Percentiles rank a stretch among this genome's conserved stretches.
Evolutionary conservation across 1,140 invertebrate genomes (phyloP).

Genomic region (Drosophila azteca): DNA sequence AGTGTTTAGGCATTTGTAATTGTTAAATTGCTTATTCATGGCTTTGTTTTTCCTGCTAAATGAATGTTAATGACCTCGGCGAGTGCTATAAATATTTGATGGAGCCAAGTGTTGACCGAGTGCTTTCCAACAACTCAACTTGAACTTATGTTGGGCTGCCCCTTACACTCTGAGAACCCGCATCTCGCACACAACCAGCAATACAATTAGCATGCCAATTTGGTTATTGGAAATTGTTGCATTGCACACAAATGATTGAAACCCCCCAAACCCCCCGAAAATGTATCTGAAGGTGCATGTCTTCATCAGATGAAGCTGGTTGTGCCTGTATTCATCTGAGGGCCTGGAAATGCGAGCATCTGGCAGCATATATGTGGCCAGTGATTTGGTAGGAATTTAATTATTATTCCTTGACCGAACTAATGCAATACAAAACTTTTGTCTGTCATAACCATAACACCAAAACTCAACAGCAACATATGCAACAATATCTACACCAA

Average conservation of each 20-base stretch:
- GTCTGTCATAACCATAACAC: slow-evolving; percentile 30
- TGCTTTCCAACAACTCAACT: slow-evolving; percentile 20
- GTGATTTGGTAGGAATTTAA: slow-evolving; percentile 33
- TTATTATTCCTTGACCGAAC: slow-evolving; percentile 53
- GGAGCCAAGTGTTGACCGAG: slow-evolving; percentile 9
- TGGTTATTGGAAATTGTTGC: too few species aligned
- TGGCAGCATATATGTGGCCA: slow-evolving; percentile 1
- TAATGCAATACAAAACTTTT: slow-evolving; percentile 59
- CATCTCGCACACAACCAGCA: too few species aligned
- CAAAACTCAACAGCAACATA: slow-evolving; percentile 19
- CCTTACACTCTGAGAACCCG: too few species aligned
- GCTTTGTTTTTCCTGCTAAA: slow-evolving; percentile 25
- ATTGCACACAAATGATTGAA: not conserved
- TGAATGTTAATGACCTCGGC: slow-evolving; percentile 55
- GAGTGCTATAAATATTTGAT: slow-evolving; percentile 40
- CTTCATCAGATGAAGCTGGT: not conserved
- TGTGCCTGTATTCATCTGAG: slow-evolving; percentile 4
- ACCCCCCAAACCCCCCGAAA: not conserved
- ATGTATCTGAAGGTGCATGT: slow-evolving; percentile 6
- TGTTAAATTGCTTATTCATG: slow-evolving; percentile 67
- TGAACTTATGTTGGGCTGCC: not conserved
- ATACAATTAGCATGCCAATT: too few species aligned
- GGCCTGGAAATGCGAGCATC: slow-evolving; percentile 5
- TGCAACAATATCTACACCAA: slow-evolving; percentile 11
- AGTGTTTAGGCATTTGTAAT: slow-evolving; percentile 39